Percentiles rank a stretch among this genome's conserved stretches.
phyloP scores from a whole-genome alignment of 37 sponge, comb jelly and placozoan genomes.

The Oscarella lobularis region DNA sequence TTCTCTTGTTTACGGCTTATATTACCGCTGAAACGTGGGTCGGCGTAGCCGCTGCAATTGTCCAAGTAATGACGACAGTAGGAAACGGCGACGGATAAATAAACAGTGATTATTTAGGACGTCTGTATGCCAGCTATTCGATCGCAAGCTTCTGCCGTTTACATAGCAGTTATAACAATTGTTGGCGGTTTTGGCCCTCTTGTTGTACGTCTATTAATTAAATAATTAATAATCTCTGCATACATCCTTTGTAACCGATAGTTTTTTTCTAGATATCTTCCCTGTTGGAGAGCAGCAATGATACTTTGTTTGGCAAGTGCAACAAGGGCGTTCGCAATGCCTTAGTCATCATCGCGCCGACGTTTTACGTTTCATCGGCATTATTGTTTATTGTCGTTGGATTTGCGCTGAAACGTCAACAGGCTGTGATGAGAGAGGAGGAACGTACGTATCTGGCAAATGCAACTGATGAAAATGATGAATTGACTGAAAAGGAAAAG shows the following conservation, averaged over 20 bases:
- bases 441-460: not conserved
- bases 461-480: not conserved
- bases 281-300: no score
- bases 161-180: slow-evolving; percentile 68
- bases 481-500: not conserved
- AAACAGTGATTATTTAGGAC: no score
- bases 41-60: slow-evolving; percentile 11
- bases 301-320: not conserved
- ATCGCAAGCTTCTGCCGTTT: slow-evolving; percentile 62
- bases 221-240: no score
- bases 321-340: not conserved
- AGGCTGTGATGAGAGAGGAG: not conserved
- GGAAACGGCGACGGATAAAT: no score
- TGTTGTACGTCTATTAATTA: slow-evolving; percentile 28
- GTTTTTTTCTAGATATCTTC: no score
- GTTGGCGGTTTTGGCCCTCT: slow-evolving; percentile 70
- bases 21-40: slow-evolving; percentile 87
- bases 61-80: slow-evolving; percentile 4
- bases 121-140: slow-evolving; percentile 10
- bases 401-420: not conserved
- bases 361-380: not conserved
- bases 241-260: no score
- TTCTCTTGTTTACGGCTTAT: not conserved
- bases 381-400: not conserved
- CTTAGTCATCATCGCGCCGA: not conserved